Percentiles rank a stretch among this genome's conserved stretches.
Evolutionary conservation across 2,888 invertebrate species (phyloP).

Genomic region (Camptogramma bilineatum): DNA sequence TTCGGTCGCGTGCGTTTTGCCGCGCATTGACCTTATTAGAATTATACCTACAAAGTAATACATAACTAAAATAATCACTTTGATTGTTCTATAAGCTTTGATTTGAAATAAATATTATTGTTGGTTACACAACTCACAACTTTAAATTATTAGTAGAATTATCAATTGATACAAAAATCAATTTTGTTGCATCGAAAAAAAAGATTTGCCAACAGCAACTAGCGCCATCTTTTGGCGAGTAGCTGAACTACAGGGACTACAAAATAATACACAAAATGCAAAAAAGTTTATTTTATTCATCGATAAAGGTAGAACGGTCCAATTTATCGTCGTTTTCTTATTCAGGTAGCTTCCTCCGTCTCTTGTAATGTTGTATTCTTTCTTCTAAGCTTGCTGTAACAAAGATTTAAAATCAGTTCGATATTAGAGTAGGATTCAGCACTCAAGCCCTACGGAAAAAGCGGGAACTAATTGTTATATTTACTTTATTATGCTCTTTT

Average conservation of each 20-base stretch:
- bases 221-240: conserved; percentile 41
- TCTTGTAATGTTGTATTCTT: conserved; percentile 90
- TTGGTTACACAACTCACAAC: conserved; percentile 12
- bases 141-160: neutral
- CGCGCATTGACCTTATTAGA: conserved; percentile 55
- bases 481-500: no score
- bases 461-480: no score
- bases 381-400: conserved; percentile 91
- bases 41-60: no score
- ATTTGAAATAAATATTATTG: conserved; percentile 31
- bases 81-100: no score
- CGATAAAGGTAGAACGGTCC: conserved; percentile 6
- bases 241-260: conserved; percentile 13
- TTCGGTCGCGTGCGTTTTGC: conserved; percentile 54
- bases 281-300: conserved; percentile 12
- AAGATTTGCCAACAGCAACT: no score
- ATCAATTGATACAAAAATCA: no score
- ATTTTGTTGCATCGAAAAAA: no score
- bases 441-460: no score
- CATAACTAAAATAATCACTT: conserved; percentile 28
- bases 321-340: conserved; percentile 23
- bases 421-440: no score
- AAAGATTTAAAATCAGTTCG: neutral
- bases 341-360: conserved; percentile 83
- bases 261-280: neutral